A percentile compares a stretch with the other conserved stretches of the same genome.
Conservation (phyloP, 2,888 invertebrate species). For the Cryptocephalus primarius region DNA sequence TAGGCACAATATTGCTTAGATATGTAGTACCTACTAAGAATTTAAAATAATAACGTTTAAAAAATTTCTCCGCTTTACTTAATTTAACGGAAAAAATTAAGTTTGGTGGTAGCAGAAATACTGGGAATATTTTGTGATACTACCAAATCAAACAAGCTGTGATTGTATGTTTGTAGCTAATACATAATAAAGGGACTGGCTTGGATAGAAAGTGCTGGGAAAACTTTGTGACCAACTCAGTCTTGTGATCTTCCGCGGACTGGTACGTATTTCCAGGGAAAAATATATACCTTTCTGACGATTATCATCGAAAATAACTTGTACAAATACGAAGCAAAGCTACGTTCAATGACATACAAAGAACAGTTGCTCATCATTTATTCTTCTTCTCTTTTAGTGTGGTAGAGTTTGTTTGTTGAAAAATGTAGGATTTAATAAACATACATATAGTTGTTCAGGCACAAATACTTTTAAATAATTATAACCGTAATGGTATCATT, state of each 20-base stretch:
- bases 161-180: conserved; percentile 33
- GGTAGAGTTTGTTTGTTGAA: conserved; percentile 5
- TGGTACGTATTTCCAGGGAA: conserved; percentile 5
- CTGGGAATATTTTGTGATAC: conserved; percentile 40
- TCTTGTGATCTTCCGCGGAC: conserved; percentile 7
- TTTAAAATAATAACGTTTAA: background rate
- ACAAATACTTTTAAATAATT: conserved; percentile 7
- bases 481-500: conserved; percentile 5
- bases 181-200: conserved; percentile 14
- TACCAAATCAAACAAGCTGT: conserved; percentile 33
- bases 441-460: conserved; percentile 14
- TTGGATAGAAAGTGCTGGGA: conserved; percentile 35
- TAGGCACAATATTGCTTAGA: conserved; percentile 9
- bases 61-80: conserved; percentile 19
- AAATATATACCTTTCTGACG: conserved; percentile 10
- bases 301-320: conserved; percentile 17
- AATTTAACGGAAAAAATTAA: conserved; percentile 25
- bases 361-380: conserved; percentile 18
- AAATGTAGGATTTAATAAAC: conserved; percentile 9
- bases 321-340: conserved; percentile 16
- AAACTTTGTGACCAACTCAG: conserved; percentile 33
- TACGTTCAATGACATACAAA: conserved; percentile 20
- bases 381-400: background rate
- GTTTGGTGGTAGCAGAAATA: conserved; percentile 39
- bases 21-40: no score